Evolutionary conservation across 2,888 invertebrate species (phyloP), one percentile per base, ranked within the genome.

Genomic region (Deroplatys truncata): DNA sequence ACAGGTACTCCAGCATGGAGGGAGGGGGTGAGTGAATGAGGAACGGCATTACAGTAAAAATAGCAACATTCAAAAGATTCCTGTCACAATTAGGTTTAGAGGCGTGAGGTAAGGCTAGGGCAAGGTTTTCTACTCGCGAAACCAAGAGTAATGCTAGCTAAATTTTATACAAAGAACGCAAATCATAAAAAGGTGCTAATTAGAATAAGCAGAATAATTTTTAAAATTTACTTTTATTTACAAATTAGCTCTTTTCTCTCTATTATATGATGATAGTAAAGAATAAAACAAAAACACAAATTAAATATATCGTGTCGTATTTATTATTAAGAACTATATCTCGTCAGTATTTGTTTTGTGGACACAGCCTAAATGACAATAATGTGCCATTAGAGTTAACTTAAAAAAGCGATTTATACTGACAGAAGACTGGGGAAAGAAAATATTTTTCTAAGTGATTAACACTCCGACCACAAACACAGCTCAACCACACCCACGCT

Each of bases 141-240:
- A 31, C 31, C 3, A 31, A 31, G 3, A 31, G 5, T 31, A 31
- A 31, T 31, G 5, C 31, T 31, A 4, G 2, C 31, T 4, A 4
- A 5, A 31, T 31, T 31, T 31, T 31, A 20, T 20, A 72, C 56
- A 72, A 72, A 72, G 56, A 72, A 72, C 56, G 56, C 56, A 72
- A 72, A 72, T 43, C 13, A 1, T 20, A 72, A 20, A 25, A 49
- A 49, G 2, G 56, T 72, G 16, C 5, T 20, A 72, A 72, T 3
- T 0, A 72, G 25, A 72, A 72, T 72, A 72, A 72, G 86, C 84
- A 86, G 25, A 43, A 83, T 25, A 25, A 84, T 86, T 72, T 89
- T 89, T 89, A 84, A 89, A 89, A 89, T 89, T 49, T 87, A 84
- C 35, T 87, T 89, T 89, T 89, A 89, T 89, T 89, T 89, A 89